Evolutionary conservation across 2,113 vertebrate species (phyloP).

Genomic region (Neofelis nebulosa): DNA sequence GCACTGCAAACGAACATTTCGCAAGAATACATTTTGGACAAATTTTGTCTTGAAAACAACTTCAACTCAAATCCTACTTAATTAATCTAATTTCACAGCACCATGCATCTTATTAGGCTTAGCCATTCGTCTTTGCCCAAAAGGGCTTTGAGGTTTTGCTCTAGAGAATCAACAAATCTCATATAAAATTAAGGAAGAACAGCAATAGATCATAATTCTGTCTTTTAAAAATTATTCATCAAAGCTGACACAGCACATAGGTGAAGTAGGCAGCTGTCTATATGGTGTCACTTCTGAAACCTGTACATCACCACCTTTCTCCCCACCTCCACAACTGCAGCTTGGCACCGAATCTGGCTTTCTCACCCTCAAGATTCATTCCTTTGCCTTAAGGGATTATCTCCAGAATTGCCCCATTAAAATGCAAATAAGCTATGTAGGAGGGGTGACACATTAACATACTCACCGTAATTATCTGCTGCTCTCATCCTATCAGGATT

Average conservation of each 20-base stretch:
- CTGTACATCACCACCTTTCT: not conserved
- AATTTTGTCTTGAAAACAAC: slow-evolving; percentile 39
- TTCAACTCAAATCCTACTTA: slow-evolving; percentile 56
- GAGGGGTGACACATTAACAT: slow-evolving; percentile 65
- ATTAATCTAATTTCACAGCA: slow-evolving; percentile 72
- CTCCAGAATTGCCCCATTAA: slow-evolving; percentile 70
- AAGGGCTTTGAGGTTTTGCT: slow-evolving; percentile 49
- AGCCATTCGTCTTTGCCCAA: slow-evolving; percentile 55
- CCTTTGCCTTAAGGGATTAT: slow-evolving; percentile 60
- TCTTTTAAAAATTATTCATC: slow-evolving; percentile 43
- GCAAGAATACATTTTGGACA: slow-evolving; percentile 35
- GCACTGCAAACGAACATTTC: slow-evolving; percentile 15
- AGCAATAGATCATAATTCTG: slow-evolving; percentile 16
- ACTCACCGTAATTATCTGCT: slow-evolving; percentile 60
- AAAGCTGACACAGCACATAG: slow-evolving; percentile 22
- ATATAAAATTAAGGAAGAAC: slow-evolving; percentile 48
- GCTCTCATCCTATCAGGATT: slow-evolving; percentile 70
- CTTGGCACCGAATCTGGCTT: slow-evolving; percentile 18
- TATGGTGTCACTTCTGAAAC: not conserved
- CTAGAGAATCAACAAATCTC: slow-evolving; percentile 53
- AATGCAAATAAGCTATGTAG: slow-evolving; percentile 74
- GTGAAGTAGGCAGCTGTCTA: not conserved
- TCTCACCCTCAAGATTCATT: slow-evolving; percentile 59
- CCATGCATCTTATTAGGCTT: slow-evolving; percentile 51
- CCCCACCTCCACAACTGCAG: not conserved